Evolutionary conservation across 2,888 invertebrate species (phyloP).

Genomic region (Napeogenes sylphis): DNA sequence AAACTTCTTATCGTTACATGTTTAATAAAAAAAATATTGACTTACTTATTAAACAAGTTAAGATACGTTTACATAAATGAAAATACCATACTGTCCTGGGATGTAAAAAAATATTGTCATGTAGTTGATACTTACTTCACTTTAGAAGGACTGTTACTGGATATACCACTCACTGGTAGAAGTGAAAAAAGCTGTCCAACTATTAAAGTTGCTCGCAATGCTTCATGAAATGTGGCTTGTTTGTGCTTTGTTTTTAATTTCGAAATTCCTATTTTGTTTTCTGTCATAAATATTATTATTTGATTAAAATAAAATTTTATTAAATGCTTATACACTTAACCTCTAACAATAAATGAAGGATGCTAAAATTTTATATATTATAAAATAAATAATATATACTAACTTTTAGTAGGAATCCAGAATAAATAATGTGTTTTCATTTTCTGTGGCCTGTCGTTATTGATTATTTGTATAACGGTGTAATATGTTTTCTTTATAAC

Average conservation of each 20-base stretch:
- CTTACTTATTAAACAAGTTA: no score
- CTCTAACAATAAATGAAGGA: not conserved
- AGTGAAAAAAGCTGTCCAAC: constrained; percentile 61
- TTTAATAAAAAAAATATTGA: no score
- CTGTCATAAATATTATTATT: constrained; percentile 33
- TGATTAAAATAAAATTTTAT: not conserved
- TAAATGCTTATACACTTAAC: not conserved
- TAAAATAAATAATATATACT: not conserved
- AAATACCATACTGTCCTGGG: no score
- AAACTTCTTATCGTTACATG: no score
- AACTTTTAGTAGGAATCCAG: not conserved
- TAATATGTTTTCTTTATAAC: constrained; percentile 9
- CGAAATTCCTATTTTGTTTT: constrained; percentile 50
- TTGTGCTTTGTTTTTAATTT: constrained; percentile 37
- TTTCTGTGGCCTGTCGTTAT: constrained; percentile 12
- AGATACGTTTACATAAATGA: no score
- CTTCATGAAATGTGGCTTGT: constrained; percentile 49
- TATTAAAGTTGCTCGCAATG: constrained; percentile 49
- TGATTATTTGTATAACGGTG: constrained; percentile 3
- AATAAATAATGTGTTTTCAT: not conserved
- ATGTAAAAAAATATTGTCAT: not conserved
- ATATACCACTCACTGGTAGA: constrained; percentile 54
- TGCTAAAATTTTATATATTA: not conserved
- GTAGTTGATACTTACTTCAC: constrained; percentile 43
- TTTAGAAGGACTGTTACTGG: constrained; percentile 41